Evolutionary conservation across 2,797 vertebrate genomes (phyloP), one percentile per base, ranked within the genome.

Genomic region (Rhadinocentrus ornatus): DNA sequence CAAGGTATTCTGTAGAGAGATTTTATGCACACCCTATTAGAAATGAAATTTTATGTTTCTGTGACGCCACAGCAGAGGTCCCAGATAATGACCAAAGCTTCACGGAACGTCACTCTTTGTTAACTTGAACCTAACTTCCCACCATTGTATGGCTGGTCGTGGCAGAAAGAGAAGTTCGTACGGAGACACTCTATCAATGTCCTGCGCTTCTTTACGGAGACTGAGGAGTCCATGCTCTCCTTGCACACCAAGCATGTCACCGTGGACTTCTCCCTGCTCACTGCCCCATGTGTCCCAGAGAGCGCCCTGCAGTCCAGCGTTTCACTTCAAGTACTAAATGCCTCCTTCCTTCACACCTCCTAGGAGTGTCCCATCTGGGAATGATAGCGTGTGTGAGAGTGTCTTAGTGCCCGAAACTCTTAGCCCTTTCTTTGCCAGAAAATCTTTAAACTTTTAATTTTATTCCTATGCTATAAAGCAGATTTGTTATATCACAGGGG

Each of bases 191-290:
- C 96, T 52, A 90, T 95, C 86, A 93, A 91, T 78, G 86, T 95
- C 80, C 75, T 95, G 64, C 92, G 59, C 80, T 83, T 91, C 87
- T 82, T 91, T 37, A 82, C 75, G 86, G 94, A 94, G 73, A 88
- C 91, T 44, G 94, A 95, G 75, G 96, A 96, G 81, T 87, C 70
- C 52, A 66, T 69, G 83, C 91, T 88, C 64, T 86, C 92, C 53
- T 73, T 89, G 81, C 94, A 86, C 90, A 89, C 88, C 93, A 95
- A 96, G 75, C 94, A 94, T 71, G 92, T 93, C 92, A 97, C 96
- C 75, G 83, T 97, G 96, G 97, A 98, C 89, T 96, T 98, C 88
- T 97, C 96, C 75, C 90, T 96, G 82, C 95, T 99, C 75, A 94
- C 92, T 66, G 70, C 91, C 62, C 94, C 95, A 58, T 71, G 92